Evolutionary conservation across 2,888 invertebrate genomes (phyloP).

Genomic region (Drosophila ochracea): DNA sequence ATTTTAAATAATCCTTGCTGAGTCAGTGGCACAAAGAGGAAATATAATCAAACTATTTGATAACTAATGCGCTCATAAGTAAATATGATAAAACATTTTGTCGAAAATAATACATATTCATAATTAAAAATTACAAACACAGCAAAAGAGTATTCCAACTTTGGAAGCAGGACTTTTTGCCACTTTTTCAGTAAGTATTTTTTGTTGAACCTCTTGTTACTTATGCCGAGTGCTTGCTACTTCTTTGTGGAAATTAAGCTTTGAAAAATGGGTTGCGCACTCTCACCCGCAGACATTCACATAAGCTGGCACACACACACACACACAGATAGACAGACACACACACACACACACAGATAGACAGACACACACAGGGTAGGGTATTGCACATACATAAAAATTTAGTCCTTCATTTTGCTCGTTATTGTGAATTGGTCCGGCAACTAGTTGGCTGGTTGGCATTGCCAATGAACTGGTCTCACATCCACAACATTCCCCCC

Average conservation of each 20-base stretch:
- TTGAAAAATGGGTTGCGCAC: slow-evolving; percentile 70
- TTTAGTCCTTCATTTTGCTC: slow-evolving; percentile 75
- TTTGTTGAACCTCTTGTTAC: slow-evolving; percentile 38
- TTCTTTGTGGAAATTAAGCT: slow-evolving; percentile 74
- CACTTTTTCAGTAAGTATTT: slow-evolving; percentile 10
- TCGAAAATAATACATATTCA: background rate
- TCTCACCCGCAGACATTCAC: slow-evolving; percentile 15
- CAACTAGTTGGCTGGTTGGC: slow-evolving; percentile 41
- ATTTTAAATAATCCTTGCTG: background rate
- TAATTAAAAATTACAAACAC: background rate
- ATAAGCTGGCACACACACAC: slow-evolving; percentile 10
- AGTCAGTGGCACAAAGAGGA: background rate
- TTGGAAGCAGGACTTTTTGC: background rate
- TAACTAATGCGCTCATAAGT: background rate
- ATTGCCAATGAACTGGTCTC: slow-evolving; percentile 1
- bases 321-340: slow-evolving; percentile 11
- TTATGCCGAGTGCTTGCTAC: slow-evolving; percentile 44
- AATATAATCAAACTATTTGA: background rate
- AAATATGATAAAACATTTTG: background rate
- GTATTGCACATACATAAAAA: slow-evolving; percentile 56
- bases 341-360: slow-evolving; percentile 10
- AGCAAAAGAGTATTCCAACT: too few species aligned
- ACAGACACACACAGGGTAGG: slow-evolving; percentile 16
- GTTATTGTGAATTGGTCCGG: slow-evolving; percentile 63
- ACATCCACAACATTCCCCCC: background rate